Conservation (phyloP, 1,140 invertebrate genomes). For the Ptiloglossa arizonensis region DNA sequence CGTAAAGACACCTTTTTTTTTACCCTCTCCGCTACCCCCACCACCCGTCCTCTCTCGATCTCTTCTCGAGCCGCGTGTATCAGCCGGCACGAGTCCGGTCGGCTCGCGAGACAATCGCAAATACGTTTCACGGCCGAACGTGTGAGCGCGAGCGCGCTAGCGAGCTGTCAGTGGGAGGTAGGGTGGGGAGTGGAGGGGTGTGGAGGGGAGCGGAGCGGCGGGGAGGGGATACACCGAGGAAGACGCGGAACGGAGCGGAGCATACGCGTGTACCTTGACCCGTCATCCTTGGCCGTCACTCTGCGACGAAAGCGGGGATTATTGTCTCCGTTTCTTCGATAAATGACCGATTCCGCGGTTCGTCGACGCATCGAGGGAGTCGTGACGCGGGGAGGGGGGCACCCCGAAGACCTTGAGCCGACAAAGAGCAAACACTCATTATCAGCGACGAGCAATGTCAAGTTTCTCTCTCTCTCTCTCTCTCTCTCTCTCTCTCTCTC, state of each 20-base stretch:
- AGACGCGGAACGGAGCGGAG: too few relatives aligned
- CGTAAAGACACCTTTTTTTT: neutral
- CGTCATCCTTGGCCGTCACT: conserved; percentile 9
- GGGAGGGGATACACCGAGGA: neutral
- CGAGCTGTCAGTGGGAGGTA: neutral
- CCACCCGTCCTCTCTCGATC: too few relatives aligned
- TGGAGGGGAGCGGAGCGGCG: neutral
- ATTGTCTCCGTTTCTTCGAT: neutral
- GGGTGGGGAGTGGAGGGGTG: neutral
- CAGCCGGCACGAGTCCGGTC: neutral
- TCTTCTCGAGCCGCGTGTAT: neutral
- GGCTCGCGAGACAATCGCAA: neutral
- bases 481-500: too few relatives aligned
- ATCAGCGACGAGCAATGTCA: conserved; percentile 71
- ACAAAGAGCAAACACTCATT: conserved; percentile 71
- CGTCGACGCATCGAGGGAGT: neutral
- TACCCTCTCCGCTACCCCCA: too few relatives aligned
- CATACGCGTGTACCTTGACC: neutral
- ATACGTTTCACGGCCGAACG: neutral
- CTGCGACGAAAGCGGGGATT: neutral
- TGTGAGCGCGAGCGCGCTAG: too few relatives aligned
- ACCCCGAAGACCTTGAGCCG: conserved; percentile 67
- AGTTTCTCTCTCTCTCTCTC: neutral
- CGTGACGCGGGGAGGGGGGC: too few relatives aligned
- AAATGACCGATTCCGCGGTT: neutral